These are phyloP conservation scores for Drosophila nebulosa DNA, from an alignment of 1,140 invertebrate genomes.

Conservation along the genomic window DNA sequence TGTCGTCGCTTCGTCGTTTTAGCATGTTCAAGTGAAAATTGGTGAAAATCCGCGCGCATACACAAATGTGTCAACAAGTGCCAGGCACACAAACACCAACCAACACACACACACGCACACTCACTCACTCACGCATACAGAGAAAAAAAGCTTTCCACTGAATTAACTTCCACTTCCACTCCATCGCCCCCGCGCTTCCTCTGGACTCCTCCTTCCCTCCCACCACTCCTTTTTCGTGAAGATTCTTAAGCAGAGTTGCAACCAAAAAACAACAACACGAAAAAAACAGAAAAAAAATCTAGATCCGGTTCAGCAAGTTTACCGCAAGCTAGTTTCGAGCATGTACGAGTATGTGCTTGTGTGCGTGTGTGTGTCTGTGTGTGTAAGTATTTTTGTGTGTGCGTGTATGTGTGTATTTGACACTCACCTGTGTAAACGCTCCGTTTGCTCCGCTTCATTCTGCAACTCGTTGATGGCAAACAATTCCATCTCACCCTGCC, in stretches of 20 bases:
- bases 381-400: background rate
- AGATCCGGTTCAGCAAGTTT: conserved; percentile 78
- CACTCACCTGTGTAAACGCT: conserved; percentile 93
- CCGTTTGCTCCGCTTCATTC: conserved; percentile 91
- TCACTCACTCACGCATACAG: conserved; percentile 11
- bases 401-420: background rate
- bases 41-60: conserved; percentile 60
- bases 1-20: conserved; percentile 2
- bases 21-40: conserved; percentile 63
- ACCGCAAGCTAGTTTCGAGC: conserved; percentile 74
- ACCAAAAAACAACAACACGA: conserved; percentile 55
- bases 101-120: conserved; percentile 20
- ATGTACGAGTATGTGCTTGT: conserved; percentile 1
- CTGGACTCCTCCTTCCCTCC: background rate
- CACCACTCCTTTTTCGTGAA: conserved; percentile 22
- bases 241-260: conserved; percentile 48
- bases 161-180: conserved; percentile 62
- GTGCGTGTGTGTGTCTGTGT: background rate
- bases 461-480: conserved; percentile 93
- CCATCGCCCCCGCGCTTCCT: conserved; percentile 23
- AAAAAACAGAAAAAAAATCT: conserved; percentile 30
- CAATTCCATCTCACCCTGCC: conserved; percentile 93
- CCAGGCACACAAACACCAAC: conserved; percentile 27
- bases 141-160: conserved; percentile 53
- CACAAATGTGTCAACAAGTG: conserved; percentile 74